Evolutionary conservation across 1,140 invertebrate genomes (phyloP).

Genomic region (Pteromalus puparum): DNA sequence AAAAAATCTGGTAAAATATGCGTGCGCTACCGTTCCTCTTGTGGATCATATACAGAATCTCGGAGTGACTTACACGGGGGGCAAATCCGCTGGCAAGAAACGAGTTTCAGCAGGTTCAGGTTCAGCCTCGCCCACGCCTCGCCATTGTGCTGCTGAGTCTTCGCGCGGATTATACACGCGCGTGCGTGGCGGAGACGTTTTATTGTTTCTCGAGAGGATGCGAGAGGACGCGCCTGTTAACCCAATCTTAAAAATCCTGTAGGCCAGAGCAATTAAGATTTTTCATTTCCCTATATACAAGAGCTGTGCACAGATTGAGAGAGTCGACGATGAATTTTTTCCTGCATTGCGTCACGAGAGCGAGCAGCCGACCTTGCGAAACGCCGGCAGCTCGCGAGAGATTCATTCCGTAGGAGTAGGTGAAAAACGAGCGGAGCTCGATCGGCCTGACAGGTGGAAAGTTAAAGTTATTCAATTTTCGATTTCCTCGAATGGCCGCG

Average conservation of each 20-base stretch:
- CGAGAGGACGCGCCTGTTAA: not conserved
- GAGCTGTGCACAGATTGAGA: too few species aligned
- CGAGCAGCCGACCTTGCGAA: slow-evolving; percentile 29
- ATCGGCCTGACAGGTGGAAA: slow-evolving; percentile 44
- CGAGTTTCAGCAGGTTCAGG: slow-evolving; percentile 68
- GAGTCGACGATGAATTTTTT: not conserved
- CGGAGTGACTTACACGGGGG: not conserved
- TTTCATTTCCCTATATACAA: too few species aligned
- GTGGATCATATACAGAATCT: not conserved
- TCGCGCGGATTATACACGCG: not conserved
- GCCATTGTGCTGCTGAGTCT: slow-evolving; percentile 53
- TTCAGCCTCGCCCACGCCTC: slow-evolving; percentile 63
- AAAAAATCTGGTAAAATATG: slow-evolving; percentile 3
- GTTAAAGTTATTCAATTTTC: slow-evolving; percentile 41
- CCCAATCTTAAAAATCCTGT: not conserved
- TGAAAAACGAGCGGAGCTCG: not conserved
- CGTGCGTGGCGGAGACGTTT: not conserved
- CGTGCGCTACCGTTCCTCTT: not conserved
- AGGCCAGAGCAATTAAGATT: too few species aligned
- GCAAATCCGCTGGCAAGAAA: slow-evolving; percentile 54
- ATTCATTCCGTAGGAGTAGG: slow-evolving; percentile 17
- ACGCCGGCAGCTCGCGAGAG: not conserved
- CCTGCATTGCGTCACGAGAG: slow-evolving; percentile 23
- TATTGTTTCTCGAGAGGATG: not conserved
- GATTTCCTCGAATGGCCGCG: slow-evolving; percentile 38